phyloP scores from a whole-genome alignment of 2,113 vertebrate species.

The Phylloscopus trochiloides region DNA sequence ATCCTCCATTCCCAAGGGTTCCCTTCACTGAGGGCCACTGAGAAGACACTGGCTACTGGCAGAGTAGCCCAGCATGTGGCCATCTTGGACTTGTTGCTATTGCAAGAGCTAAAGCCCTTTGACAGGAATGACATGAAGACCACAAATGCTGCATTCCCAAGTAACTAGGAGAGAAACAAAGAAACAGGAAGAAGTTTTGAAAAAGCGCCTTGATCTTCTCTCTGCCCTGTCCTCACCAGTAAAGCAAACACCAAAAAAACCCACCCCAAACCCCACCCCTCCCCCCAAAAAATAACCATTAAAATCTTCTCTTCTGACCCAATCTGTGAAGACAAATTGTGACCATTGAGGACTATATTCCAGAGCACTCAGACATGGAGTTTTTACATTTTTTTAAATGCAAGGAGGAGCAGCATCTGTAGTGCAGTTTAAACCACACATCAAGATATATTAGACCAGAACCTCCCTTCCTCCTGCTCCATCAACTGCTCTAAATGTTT shows the following conservation, averaged over 20 bases:
- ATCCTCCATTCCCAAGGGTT: not conserved
- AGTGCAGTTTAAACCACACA: not conserved
- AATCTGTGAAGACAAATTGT: not conserved
- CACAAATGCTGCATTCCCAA: fast-evolving
- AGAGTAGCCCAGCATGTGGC: not conserved
- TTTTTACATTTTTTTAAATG: not conserved
- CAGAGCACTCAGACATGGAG: not conserved
- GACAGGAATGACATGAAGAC: not conserved
- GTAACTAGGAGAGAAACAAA: not conserved
- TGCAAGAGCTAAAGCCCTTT: not conserved
- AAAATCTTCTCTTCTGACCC: not conserved
- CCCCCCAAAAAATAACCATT: too few relatives aligned
- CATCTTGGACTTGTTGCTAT: not conserved
- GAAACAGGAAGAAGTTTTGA: not conserved
- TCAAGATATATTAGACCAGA: not conserved
- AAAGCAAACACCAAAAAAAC: not conserved
- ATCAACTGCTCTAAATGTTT: not conserved
- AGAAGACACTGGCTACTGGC: not conserved
- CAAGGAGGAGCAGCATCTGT: not conserved
- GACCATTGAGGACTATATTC: not conserved
- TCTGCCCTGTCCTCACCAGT: not conserved
- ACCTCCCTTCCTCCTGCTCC: not conserved
- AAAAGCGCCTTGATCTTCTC: not conserved
- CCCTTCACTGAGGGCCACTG: not conserved
- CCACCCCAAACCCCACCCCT: too few relatives aligned